Conservation (phyloP, 64 coral and sea anemone species). For the Porites lutea region DNA sequence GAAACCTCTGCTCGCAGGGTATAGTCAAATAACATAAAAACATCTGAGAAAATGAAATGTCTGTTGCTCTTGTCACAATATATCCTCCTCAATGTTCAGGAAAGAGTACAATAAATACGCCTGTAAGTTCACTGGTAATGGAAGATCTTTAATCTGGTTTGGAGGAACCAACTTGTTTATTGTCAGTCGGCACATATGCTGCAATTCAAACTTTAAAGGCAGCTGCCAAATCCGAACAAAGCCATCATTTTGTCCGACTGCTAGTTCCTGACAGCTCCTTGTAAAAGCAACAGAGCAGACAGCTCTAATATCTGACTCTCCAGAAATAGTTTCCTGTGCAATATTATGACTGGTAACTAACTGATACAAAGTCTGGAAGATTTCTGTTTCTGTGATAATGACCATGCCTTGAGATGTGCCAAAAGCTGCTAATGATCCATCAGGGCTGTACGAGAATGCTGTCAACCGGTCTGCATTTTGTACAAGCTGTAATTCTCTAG, state of each 20-base stretch:
- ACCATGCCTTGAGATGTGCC: constrained; percentile 74
- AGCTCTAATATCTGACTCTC: neutral
- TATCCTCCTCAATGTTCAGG: neutral
- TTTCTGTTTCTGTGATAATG: constrained; percentile 65
- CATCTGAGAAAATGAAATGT: too few relatives aligned
- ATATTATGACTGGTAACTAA: constrained; percentile 5
- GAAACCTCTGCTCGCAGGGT: too few relatives aligned
- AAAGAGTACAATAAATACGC: constrained; percentile 60
- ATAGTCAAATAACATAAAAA: too few relatives aligned
- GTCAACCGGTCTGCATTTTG: constrained; percentile 34
- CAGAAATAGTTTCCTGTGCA: neutral
- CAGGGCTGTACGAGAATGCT: constrained; percentile 64
- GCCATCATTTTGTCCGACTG: constrained; percentile 77
- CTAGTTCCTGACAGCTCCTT: constrained; percentile 84
- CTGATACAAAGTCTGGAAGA: constrained; percentile 28
- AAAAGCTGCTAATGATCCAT: constrained; percentile 74
- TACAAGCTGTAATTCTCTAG: constrained; percentile 68
- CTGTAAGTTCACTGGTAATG: constrained; percentile 75
- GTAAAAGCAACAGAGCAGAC: constrained; percentile 83
- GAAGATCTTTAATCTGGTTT: constrained; percentile 59
- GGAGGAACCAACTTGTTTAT: constrained; percentile 73
- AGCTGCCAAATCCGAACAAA: constrained; percentile 80
- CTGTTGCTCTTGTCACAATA: neutral
- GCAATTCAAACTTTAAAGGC: constrained; percentile 81
- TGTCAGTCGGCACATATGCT: constrained; percentile 79